A percentile compares a stretch with the other conserved stretches of the same genome.
These are phyloP conservation scores for Eulemur coronatus DNA, from an alignment of 2,797 vertebrate species.

Conservation along the genomic window DNA sequence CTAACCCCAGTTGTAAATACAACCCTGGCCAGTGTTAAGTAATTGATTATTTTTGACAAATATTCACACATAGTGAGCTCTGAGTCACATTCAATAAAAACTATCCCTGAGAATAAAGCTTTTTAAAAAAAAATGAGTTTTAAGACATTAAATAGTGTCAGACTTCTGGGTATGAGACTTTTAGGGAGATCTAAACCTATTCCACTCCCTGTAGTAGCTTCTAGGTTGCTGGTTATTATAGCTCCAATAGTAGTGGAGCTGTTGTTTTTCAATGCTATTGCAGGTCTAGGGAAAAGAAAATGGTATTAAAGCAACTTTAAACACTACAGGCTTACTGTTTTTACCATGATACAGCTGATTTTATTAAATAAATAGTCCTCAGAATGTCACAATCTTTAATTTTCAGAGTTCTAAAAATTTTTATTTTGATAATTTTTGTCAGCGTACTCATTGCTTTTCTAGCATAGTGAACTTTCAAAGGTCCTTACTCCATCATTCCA, in stretches of 20 bases:
- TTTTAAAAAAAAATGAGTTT: not conserved
- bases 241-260: not conserved
- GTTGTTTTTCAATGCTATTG: not conserved
- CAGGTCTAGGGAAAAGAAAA: not conserved
- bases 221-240: not conserved
- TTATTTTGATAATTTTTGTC: slow-evolving; percentile 1
- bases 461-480: not conserved
- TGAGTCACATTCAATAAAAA: not conserved
- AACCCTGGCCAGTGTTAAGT: not conserved
- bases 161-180: not conserved
- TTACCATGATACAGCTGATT: not conserved
- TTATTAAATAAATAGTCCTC: not conserved
- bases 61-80: not conserved
- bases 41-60: not conserved
- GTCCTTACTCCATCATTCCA: not conserved
- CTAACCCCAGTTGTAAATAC: not conserved
- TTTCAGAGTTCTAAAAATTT: not conserved
- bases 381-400: not conserved
- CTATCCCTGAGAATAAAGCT: not conserved
- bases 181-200: not conserved
- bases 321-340: not conserved
- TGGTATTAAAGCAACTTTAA: not conserved
- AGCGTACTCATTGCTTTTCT: not conserved
- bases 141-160: not conserved
- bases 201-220: not conserved